Percentiles rank a stretch among this genome's conserved stretches.
Conservation (phyloP, 2,113 vertebrate genomes). For the Verasper variegatus region DNA sequence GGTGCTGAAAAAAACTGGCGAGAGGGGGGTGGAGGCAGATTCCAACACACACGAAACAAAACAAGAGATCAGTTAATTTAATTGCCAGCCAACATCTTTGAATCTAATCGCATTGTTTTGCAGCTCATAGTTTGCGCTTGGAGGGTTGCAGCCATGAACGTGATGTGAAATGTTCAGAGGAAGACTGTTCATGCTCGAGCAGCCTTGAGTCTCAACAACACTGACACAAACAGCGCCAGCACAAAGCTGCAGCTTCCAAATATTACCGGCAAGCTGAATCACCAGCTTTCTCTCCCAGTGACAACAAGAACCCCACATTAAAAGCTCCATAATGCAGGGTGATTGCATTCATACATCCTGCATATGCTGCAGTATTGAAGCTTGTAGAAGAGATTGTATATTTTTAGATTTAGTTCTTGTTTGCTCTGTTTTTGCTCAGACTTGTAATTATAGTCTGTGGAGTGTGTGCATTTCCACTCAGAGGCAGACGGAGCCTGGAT, state of each 20-base stretch:
- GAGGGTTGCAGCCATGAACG: neutral
- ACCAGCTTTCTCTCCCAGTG: neutral
- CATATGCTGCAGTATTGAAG: neutral
- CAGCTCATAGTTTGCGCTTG: neutral
- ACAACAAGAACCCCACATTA: slow-evolving; percentile 3
- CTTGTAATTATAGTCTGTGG: slow-evolving; percentile 6
- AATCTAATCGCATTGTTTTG: neutral
- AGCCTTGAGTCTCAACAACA: neutral
- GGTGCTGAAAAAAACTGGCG: neutral
- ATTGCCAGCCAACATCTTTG: neutral
- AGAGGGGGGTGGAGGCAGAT: neutral
- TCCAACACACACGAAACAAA: neutral
- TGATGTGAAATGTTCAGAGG: neutral
- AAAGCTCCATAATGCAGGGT: slow-evolving; percentile 8
- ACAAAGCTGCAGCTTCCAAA: neutral
- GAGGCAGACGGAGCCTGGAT: neutral
- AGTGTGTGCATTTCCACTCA: neutral
- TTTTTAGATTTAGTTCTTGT: neutral
- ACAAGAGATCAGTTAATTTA: neutral
- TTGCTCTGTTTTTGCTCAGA: slow-evolving; percentile 2
- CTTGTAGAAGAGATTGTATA: neutral
- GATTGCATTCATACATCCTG: slow-evolving; percentile 5
- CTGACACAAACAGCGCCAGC: neutral
- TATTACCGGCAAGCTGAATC: slow-evolving; percentile 6
- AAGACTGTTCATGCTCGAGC: neutral